Evolutionary conservation across 2,888 invertebrate species (phyloP).

Genomic region (Hololepta plana): DNA sequence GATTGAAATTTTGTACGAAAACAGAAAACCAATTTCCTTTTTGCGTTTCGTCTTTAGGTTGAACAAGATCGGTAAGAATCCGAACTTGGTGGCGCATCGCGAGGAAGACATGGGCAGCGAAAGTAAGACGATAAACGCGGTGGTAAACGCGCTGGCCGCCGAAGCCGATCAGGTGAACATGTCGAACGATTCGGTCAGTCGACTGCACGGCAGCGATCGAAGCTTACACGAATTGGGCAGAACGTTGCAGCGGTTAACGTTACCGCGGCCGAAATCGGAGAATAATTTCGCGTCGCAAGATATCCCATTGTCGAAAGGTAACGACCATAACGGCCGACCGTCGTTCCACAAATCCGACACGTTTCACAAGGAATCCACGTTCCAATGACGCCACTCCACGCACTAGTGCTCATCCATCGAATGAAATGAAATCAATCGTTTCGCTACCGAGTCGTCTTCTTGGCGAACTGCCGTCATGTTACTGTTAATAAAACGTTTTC

Average conservation of each 20-base stretch:
- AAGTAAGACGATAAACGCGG: slow-evolving; percentile 79
- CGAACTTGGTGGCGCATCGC: slow-evolving; percentile 73
- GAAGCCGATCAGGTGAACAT: slow-evolving; percentile 74
- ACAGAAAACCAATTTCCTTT: too few relatives aligned
- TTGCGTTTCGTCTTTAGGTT: slow-evolving; percentile 31
- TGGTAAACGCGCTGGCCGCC: slow-evolving; percentile 80
- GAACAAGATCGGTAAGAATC: slow-evolving; percentile 97
- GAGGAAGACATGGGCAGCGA: slow-evolving; percentile 49
- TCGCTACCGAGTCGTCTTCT: too few relatives aligned
- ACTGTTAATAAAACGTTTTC: too few relatives aligned
- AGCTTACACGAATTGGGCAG: slow-evolving; percentile 40
- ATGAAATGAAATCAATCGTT: too few relatives aligned
- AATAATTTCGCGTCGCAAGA: slow-evolving; percentile 54
- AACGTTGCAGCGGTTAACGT: slow-evolving; percentile 44
- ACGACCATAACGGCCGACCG: slow-evolving; percentile 34
- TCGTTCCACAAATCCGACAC: slow-evolving; percentile 67
- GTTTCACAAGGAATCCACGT: slow-evolving; percentile 47
- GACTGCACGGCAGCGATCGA: slow-evolving; percentile 23
- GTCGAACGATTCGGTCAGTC: slow-evolving; percentile 50
- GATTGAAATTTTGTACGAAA: too few relatives aligned
- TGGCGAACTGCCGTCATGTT: too few relatives aligned
- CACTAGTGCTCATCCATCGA: slow-evolving; percentile 39
- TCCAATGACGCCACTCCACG: slow-evolving; percentile 58
- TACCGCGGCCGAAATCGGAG: slow-evolving; percentile 69
- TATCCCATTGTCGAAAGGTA: slow-evolving; percentile 39